Percentiles rank a stretch among this genome's conserved stretches.
phyloP scores from a whole-genome alignment of 2,888 invertebrate genomes.

The Plusia festucae region DNA sequence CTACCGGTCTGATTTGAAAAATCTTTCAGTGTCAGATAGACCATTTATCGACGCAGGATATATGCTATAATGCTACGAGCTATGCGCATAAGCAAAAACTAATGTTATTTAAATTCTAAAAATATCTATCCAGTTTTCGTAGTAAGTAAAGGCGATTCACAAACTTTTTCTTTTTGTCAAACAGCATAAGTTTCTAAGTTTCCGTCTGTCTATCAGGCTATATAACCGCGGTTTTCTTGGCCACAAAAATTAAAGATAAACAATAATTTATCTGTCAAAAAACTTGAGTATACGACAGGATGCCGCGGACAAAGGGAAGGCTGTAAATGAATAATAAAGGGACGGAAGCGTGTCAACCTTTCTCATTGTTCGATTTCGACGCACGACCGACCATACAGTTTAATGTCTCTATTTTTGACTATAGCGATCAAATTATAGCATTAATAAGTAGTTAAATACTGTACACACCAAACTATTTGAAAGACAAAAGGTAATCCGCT shows the following conservation, averaged over 20 bases:
- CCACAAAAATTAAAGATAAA: conserved; percentile 56
- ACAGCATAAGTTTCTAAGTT: too few species aligned
- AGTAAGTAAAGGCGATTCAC: too few species aligned
- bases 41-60: too few species aligned
- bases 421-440: conserved; percentile 49
- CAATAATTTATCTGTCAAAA: conserved; percentile 63
- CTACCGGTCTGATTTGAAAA: too few species aligned
- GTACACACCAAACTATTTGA: conserved; percentile 19
- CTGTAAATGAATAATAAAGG: conserved; percentile 70
- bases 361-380: conserved; percentile 69
- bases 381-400: conserved; percentile 56
- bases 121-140: too few species aligned
- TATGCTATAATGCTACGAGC: too few species aligned
- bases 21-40: too few species aligned
- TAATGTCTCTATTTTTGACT: conserved; percentile 63
- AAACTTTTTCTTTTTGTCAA: too few species aligned
- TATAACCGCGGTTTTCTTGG: conserved; percentile 37
- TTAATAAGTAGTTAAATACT: not conserved
- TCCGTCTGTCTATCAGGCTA: too few species aligned
- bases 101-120: too few species aligned
- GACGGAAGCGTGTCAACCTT: conserved; percentile 71
- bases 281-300: conserved; percentile 67
- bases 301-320: conserved; percentile 67
- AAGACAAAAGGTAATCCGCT: too few species aligned
- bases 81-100: too few species aligned